Conservation (phyloP, 1,140 invertebrate genomes). For the Drosophila micromelanica region DNA sequence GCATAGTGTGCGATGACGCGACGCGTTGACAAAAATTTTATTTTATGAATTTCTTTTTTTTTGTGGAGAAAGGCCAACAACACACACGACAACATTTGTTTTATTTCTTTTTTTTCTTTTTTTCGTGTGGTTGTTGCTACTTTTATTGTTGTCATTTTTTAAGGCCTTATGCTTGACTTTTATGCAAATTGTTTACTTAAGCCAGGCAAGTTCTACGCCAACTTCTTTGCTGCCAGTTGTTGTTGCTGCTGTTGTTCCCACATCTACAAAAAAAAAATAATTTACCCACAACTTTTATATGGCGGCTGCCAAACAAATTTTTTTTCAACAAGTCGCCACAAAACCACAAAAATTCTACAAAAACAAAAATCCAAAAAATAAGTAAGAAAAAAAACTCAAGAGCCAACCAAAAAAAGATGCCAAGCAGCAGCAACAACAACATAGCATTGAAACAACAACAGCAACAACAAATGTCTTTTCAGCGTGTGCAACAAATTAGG, state of each 20-base stretch:
- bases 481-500: constrained; percentile 73
- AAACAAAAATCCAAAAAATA: not conserved
- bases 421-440: constrained; percentile 20
- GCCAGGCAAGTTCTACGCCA: constrained; percentile 6
- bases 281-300: constrained; percentile 2
- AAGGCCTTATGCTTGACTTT: constrained; percentile 11
- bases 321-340: constrained; percentile 1
- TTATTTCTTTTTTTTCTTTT: constrained; percentile 16
- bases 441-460: constrained; percentile 5
- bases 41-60: constrained; percentile 33
- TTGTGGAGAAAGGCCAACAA: constrained; percentile 27
- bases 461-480: constrained; percentile 51
- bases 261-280: constrained; percentile 26
- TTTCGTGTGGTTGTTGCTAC: no score
- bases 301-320: constrained; percentile 18
- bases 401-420: constrained; percentile 17
- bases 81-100: constrained; percentile 20
- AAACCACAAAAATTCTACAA: constrained; percentile 43
- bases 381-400: not conserved
- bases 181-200: constrained; percentile 21
- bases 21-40: constrained; percentile 25
- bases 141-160: constrained; percentile 1
- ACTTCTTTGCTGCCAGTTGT: not conserved
- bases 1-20: constrained; percentile 23
- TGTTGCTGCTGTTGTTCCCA: constrained; percentile 6